Percentiles rank a stretch among this genome's conserved stretches.
Evolutionary conservation across 2,888 invertebrate genomes (phyloP).

Genomic region (Germaria angustata): DNA sequence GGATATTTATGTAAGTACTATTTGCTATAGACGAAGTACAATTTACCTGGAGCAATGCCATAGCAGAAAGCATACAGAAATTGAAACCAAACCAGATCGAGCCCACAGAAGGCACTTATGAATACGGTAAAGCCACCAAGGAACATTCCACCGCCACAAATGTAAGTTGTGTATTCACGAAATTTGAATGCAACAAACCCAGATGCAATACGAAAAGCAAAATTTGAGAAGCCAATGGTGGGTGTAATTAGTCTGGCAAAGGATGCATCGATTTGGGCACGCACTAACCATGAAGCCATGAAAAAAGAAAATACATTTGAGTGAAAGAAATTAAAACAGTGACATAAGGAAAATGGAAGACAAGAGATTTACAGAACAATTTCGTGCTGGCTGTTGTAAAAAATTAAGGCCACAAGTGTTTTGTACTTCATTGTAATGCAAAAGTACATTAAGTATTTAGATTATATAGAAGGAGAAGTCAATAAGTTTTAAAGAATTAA

Average conservation of each 20-base stretch:
- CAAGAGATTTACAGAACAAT: neutral
- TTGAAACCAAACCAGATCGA: conserved; percentile 73
- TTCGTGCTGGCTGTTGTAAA: too few relatives aligned
- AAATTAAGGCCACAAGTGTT: neutral
- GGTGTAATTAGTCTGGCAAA: conserved; percentile 68
- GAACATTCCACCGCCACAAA: conserved; percentile 73
- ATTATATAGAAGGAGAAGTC: too few relatives aligned
- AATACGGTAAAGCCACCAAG: conserved; percentile 83
- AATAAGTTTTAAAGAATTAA: neutral
- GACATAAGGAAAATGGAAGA: neutral
- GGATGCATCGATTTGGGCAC: conserved; percentile 61
- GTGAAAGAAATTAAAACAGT: neutral
- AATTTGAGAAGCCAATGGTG: conserved; percentile 87
- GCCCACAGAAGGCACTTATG: conserved; percentile 83
- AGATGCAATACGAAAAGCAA: conserved; percentile 79
- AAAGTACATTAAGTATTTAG: neutral
- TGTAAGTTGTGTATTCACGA: conserved; percentile 68
- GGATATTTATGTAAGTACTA: neutral
- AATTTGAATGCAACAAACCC: conserved; percentile 74
- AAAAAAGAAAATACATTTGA: neutral
- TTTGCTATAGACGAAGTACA: conserved; percentile 20
- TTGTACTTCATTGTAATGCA: neutral
- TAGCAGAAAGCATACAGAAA: conserved; percentile 72
- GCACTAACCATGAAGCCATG: conserved; percentile 41
- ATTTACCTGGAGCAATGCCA: conserved; percentile 74